These are phyloP conservation scores for Cyclura pinguis DNA, from an alignment of 2,797 vertebrate species.

Conservation along the genomic window DNA sequence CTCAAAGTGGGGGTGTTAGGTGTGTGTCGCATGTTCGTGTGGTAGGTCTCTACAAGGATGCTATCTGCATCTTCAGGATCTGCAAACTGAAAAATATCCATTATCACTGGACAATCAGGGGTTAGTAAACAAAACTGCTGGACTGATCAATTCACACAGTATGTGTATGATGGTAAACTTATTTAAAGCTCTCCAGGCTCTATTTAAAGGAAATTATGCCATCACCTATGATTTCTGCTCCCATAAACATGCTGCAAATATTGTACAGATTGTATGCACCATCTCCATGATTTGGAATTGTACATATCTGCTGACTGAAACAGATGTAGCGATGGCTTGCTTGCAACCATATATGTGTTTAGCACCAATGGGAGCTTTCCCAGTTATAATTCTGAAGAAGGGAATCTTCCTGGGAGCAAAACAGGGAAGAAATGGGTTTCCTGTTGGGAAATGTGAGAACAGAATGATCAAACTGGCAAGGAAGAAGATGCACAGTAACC, in stretches of 20 bases:
- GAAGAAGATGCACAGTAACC: too few species aligned
- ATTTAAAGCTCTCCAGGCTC: not conserved
- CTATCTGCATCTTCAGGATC: too few species aligned
- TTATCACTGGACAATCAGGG: not conserved
- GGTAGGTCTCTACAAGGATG: too few species aligned
- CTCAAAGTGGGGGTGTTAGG: too few species aligned
- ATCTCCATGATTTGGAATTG: not conserved
- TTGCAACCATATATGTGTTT: not conserved
- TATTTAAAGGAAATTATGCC: not conserved
- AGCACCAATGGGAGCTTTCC: not conserved
- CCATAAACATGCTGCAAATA: not conserved
- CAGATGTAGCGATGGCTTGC: not conserved
- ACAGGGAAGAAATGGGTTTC: not conserved
- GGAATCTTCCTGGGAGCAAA: not conserved
- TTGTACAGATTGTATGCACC: not conserved
- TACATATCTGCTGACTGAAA: not conserved
- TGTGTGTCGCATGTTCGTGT: too few species aligned
- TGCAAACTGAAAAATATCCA: too few species aligned
- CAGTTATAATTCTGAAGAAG: not conserved
- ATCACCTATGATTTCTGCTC: not conserved
- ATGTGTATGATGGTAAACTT: not conserved
- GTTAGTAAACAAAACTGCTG: not conserved
- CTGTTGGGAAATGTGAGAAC: too few species aligned
- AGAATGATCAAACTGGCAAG: too few species aligned
- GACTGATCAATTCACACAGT: not conserved